Evolutionary conservation across 2,797 vertebrate species (phyloP), one percentile per base, ranked within the genome.

Genomic region (Thalassophryne amazonica): DNA sequence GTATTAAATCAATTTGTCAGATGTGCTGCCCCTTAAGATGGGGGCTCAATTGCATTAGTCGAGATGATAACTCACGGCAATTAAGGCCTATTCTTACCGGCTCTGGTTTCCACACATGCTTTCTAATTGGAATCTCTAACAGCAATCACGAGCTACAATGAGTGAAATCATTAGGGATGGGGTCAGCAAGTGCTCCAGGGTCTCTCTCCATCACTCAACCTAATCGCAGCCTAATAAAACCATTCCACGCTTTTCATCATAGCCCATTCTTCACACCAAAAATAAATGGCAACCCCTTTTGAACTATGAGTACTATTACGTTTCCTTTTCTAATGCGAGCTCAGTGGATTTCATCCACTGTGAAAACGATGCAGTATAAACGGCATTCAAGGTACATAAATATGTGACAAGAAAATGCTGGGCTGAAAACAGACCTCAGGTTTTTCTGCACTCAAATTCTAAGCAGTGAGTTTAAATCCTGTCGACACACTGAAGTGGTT

Each of bases 1-100:
- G 67, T 89, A 86, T 86, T 89, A 89, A 89, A 90, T 91, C 85
- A 87, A 88, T 91, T 89, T 88, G 87, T 90, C 89, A 91, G 89
- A 83, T 61, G 69, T 72, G 84, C 79, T 76, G 78, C 79, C 81
- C 83, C 83, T 86, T 74, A 85, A 87, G 86, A 87, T 70, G 76
- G 66, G 72, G 74, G 83, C 87, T 87, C 80, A 88, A 87, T 90
- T 88, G 89, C 84, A 88, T 35, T 48, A 83, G 84, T 78, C 50
- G 54, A 49, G 72, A 82, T 80, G 69, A 89, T 89, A 89, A 87
- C 87, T 88, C 83, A 83, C 45, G 59, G 88, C 85, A 88, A 90
- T 91, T 89, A 88, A 86, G 74, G 79, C 66, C 81, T 69, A 75
- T 83, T 85, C 81, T 77, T 81, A 66, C 76, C 61, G 13, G 71